phyloP scores from a whole-genome alignment of 2,888 invertebrate species.

The Thysanoteuthis rhombus region DNA sequence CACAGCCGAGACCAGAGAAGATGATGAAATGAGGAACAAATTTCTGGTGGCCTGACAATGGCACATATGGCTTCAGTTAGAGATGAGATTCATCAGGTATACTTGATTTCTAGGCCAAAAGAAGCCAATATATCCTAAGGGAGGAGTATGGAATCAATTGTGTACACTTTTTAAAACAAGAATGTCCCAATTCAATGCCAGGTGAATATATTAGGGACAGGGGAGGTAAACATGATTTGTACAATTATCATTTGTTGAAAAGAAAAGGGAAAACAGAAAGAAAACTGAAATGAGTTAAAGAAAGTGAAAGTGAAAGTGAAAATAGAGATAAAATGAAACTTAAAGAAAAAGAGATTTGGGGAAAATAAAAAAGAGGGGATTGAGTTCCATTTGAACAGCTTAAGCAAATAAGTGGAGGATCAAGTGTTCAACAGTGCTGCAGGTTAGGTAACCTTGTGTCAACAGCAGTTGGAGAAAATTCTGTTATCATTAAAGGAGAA shows the following conservation, averaged over 20 bases:
- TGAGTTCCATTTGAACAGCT: too few relatives aligned
- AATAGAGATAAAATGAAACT: background rate
- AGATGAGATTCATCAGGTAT: background rate
- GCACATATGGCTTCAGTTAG: background rate
- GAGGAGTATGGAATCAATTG: background rate
- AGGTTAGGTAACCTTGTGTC: too few relatives aligned
- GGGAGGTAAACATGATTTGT: background rate
- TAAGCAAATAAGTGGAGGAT: too few relatives aligned
- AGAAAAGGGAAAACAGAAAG: background rate
- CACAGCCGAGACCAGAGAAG: background rate
- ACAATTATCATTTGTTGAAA: background rate
- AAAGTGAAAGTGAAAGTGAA: background rate
- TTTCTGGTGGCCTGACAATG: background rate
- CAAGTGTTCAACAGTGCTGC: too few relatives aligned
- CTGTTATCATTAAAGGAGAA: too few relatives aligned
- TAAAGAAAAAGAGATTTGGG: too few relatives aligned
- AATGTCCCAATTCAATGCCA: background rate
- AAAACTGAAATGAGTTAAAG: background rate
- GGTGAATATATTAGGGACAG: background rate
- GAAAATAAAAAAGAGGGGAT: too few relatives aligned
- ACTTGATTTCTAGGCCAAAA: background rate
- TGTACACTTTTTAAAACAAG: background rate
- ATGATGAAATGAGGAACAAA: background rate
- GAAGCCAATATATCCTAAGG: background rate
- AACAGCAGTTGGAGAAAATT: too few relatives aligned